Conservation (phyloP, 1,140 invertebrate genomes). For the Lordiphosa clarofinis region DNA sequence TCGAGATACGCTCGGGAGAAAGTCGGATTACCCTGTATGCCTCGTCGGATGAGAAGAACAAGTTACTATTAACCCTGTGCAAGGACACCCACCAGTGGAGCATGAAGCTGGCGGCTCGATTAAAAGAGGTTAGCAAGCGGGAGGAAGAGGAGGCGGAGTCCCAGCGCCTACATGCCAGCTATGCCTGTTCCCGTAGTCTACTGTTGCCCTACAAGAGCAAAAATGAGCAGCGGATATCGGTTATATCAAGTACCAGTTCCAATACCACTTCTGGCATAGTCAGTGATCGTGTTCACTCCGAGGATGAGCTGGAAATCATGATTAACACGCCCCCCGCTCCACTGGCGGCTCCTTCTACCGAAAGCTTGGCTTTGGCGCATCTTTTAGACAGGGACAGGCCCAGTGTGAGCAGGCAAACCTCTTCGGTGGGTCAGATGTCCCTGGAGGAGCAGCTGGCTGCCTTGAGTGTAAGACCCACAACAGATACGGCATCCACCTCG, state of each 20-base stretch:
- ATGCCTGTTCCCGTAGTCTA: slow-evolving; percentile 84
- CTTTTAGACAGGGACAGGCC: slow-evolving; percentile 83
- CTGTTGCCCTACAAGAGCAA: slow-evolving; percentile 83
- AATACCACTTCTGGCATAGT: slow-evolving; percentile 97
- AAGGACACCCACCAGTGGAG: slow-evolving; percentile 96
- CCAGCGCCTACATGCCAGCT: slow-evolving; percentile 82
- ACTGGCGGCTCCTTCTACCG: slow-evolving; percentile 84
- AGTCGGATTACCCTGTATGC: slow-evolving; percentile 94
- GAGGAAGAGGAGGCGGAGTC: slow-evolving; percentile 83
- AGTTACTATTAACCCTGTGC: slow-evolving; percentile 92
- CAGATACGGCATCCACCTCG: slow-evolving; percentile 71
- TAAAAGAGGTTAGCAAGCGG: slow-evolving; percentile 88
- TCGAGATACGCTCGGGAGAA: slow-evolving; percentile 94
- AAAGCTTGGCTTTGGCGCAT: slow-evolving; percentile 87
- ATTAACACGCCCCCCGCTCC: slow-evolving; percentile 85
- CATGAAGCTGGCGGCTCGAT: slow-evolving; percentile 92
- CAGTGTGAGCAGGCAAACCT: slow-evolving; percentile 81
- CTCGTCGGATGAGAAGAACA: slow-evolving; percentile 94
- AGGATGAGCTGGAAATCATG: slow-evolving; percentile 94
- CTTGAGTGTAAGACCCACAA: slow-evolving; percentile 64
- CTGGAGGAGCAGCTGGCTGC: slow-evolving; percentile 76
- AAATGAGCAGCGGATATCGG: slow-evolving; percentile 91
- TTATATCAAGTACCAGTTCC: slow-evolving; percentile 94
- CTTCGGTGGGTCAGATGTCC: slow-evolving; percentile 80
- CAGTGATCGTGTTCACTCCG: slow-evolving; percentile 94